Percentiles rank a stretch among this genome's conserved stretches.
Evolutionary conservation across 1,140 invertebrate species (phyloP).

Genomic region (Drosophila pectinifera): DNA sequence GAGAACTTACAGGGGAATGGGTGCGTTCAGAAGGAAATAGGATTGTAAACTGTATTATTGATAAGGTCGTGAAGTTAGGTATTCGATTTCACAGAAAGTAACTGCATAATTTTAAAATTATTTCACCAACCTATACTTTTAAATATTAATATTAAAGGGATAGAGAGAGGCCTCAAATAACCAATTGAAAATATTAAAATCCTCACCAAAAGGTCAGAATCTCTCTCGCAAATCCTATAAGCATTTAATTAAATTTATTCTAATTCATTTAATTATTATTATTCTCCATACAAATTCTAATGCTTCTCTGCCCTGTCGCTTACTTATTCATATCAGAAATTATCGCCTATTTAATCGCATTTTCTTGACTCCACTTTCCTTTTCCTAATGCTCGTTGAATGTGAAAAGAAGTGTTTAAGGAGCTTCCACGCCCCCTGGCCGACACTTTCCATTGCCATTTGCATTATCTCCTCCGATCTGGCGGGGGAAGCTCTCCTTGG

Average conservation of each 20-base stretch:
- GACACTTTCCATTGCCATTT: slow-evolving; percentile 53
- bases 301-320: slow-evolving; percentile 11
- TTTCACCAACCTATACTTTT: no score
- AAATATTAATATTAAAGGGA: no score
- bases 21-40: no score
- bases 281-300: not conserved
- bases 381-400: slow-evolving; percentile 59
- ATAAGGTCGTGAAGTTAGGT: no score
- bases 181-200: not conserved
- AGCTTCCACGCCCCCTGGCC: slow-evolving; percentile 8
- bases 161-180: no score
- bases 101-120: not conserved
- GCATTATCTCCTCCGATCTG: slow-evolving; percentile 60
- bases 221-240: no score
- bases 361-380: slow-evolving; percentile 10
- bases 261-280: no score
- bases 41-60: no score
- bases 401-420: slow-evolving; percentile 50
- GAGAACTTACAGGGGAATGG: not conserved
- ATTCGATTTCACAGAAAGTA: not conserved
- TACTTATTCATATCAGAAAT: slow-evolving; percentile 75
- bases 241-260: no score
- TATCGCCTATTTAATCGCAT: slow-evolving; percentile 71
- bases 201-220: no score
- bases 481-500: slow-evolving; percentile 45